These are phyloP conservation scores for Ibidorhyncha struthersii DNA, from an alignment of 2,113 vertebrate genomes.

Conservation along the genomic window DNA sequence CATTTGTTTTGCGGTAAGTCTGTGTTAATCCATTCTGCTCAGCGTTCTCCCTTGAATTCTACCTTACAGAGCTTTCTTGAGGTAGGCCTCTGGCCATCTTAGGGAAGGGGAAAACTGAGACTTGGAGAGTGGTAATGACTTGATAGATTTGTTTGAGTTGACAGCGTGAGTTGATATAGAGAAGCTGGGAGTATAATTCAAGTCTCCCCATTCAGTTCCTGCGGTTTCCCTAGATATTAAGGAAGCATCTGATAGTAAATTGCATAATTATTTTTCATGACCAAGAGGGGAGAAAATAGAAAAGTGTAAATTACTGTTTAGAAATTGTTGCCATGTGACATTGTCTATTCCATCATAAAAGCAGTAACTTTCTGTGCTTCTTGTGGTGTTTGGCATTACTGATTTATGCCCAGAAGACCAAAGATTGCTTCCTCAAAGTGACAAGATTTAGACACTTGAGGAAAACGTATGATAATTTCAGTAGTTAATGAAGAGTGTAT, in stretches of 20 bases:
- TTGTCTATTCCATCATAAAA: conserved; percentile 42
- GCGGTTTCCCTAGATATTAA: background rate
- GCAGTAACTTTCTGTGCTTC: conserved; percentile 4
- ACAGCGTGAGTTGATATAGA: conserved; percentile 27
- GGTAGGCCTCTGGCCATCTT: background rate
- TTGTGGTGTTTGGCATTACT: background rate
- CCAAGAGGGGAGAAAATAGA: conserved; percentile 15
- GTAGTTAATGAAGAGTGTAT: background rate
- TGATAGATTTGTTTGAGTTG: conserved; percentile 45
- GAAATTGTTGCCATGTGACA: background rate
- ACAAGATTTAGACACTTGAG: conserved; percentile 45
- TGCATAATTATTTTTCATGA: conserved; percentile 58
- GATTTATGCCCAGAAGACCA: conserved; percentile 49
- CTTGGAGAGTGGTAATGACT: background rate
- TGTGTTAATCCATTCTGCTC: background rate
- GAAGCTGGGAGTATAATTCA: conserved; percentile 35
- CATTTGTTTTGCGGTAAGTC: background rate
- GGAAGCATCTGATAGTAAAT: conserved; percentile 44
- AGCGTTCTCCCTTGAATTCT: background rate
- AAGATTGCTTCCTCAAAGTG: conserved; percentile 47
- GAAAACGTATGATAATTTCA: conserved; percentile 37
- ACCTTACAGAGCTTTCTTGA: background rate
- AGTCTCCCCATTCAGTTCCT: background rate
- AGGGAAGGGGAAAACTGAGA: background rate
- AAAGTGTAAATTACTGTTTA: conserved; percentile 48